Base-by-base conservation (phyloP, 1,140 invertebrate genomes). In the Mya arenaria region DNA sequence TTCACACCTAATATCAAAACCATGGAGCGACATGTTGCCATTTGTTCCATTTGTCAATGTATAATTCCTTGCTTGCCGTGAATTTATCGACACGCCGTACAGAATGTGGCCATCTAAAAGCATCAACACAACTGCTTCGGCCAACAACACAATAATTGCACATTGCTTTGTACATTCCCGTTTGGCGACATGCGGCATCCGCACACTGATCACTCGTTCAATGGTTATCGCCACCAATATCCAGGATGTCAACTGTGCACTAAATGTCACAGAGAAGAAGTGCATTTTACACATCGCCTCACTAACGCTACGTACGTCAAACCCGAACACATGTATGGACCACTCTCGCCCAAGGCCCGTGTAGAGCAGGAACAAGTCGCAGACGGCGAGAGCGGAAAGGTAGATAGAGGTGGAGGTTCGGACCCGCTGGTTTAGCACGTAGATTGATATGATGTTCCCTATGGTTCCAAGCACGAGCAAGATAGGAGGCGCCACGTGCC, bases 161-260 rank as follows among this genome's bases (percentile, higher is more conserved):
- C 52, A 28, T 23, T 55, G 34, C 32, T 34, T 19, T 0, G 79
- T 85, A 58, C 78, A 88, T 13, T 71, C 34, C 8, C 25, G 25
- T 41, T 71, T 78, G 0, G 69, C 82, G 4, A 74, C 72, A 32
- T 86, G 84, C 0, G 89, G 89, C 30, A 81, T 62, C 32, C 80
- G 82, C 0, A 88, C 85, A 23, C 83, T 84, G 6, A 85, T 83
- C 15, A 82, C 69, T 2, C 89, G 71, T 32, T 90, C 88, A 3
- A 84, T 39, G 6, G 89, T 88, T 36, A 90, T 85, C 0, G 81
- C 66, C 15, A 87, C 88, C 23, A 89, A 58, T n/a, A 86, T 83
- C 88, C 88, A 90, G 5, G 87, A 68, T 17, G 86, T 87, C n/a
- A 69, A 73, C 48, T 87, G 73, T 6, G 75, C 15, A 0, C 66